A percentile compares a stretch with the other conserved stretches of the same genome.
These are phyloP conservation scores for Pterophyllum scalare DNA, from an alignment of 2,113 vertebrate genomes.

Conservation along the genomic window DNA sequence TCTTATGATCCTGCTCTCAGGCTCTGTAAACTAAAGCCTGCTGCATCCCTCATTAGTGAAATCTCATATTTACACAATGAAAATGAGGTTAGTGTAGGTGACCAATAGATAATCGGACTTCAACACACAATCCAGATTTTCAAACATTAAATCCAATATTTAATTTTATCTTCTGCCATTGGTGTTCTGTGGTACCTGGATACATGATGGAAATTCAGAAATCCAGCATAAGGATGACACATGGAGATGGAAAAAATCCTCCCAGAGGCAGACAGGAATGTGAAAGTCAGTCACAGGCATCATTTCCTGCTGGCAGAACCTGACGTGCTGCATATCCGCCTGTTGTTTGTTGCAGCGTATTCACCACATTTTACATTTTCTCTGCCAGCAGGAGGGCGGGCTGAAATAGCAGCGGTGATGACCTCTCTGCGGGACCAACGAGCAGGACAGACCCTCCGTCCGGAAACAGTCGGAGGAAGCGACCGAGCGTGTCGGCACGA, in stretches of 20 bases:
- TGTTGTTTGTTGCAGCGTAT: background rate
- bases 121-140: background rate
- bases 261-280: background rate
- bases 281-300: background rate
- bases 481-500: conserved; percentile 28
- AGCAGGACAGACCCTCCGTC: background rate
- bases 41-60: background rate
- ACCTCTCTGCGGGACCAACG: conserved; percentile 27
- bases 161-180: background rate
- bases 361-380: background rate
- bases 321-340: background rate
- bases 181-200: background rate
- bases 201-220: background rate
- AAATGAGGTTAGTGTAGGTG: background rate
- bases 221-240: background rate
- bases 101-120: background rate
- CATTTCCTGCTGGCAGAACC: background rate
- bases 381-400: background rate
- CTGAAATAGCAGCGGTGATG: background rate
- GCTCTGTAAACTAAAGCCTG: fast-evolving
- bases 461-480: conserved; percentile 2
- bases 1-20: too few species aligned
- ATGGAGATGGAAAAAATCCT: background rate
- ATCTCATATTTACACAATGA: background rate
- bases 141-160: background rate